Percentiles rank a stretch among this genome's conserved stretches.
Conservation (phyloP, 2,113 vertebrate species). For the Ceyx cyanopectus region DNA sequence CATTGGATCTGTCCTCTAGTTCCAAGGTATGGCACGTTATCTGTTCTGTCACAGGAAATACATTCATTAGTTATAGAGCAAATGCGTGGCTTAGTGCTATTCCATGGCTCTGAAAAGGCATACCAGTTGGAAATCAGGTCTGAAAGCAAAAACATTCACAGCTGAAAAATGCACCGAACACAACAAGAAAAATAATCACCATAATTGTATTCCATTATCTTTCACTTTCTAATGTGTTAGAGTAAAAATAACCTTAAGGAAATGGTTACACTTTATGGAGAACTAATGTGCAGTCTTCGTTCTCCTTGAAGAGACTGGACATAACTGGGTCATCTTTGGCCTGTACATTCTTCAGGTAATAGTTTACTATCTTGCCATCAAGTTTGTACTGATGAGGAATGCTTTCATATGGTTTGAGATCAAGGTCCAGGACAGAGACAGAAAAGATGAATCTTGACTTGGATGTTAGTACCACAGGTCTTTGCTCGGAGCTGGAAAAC, state of each 20-base stretch:
- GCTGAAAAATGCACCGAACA: slow-evolving; percentile 72
- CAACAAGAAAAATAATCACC: slow-evolving; percentile 44
- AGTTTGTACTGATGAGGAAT: slow-evolving; percentile 91
- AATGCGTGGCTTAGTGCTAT: slow-evolving; percentile 24
- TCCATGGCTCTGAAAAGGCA: slow-evolving; percentile 61
- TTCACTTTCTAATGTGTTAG: slow-evolving; percentile 53
- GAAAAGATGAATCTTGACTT: slow-evolving; percentile 87
- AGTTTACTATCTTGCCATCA: slow-evolving; percentile 92
- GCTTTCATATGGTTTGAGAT: slow-evolving; percentile 93
- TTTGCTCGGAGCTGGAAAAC: slow-evolving; percentile 80
- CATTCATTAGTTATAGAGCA: slow-evolving; percentile 60
- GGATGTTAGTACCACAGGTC: slow-evolving; percentile 78
- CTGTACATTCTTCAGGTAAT: slow-evolving; percentile 85
- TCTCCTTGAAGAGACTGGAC: slow-evolving; percentile 80
- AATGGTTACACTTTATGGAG: slow-evolving; percentile 88
- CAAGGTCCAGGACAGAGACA: slow-evolving; percentile 93
- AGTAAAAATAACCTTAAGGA: slow-evolving; percentile 38
- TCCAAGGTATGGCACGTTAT: slow-evolving; percentile 24
- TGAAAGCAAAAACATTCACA: slow-evolving; percentile 75
- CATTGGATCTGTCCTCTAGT: slow-evolving; percentile 3
- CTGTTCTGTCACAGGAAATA: slow-evolving; percentile 53
- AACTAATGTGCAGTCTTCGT: slow-evolving; percentile 91
- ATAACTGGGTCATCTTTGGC: slow-evolving; percentile 76
- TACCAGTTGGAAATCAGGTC: slow-evolving; percentile 40
- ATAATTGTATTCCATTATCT: slow-evolving; percentile 54